A percentile compares a stretch with the other conserved stretches of the same genome.
These are phyloP conservation scores for Eurystomus glaucurus DNA, from an alignment of 2,797 vertebrate species.

Conservation along the genomic window DNA sequence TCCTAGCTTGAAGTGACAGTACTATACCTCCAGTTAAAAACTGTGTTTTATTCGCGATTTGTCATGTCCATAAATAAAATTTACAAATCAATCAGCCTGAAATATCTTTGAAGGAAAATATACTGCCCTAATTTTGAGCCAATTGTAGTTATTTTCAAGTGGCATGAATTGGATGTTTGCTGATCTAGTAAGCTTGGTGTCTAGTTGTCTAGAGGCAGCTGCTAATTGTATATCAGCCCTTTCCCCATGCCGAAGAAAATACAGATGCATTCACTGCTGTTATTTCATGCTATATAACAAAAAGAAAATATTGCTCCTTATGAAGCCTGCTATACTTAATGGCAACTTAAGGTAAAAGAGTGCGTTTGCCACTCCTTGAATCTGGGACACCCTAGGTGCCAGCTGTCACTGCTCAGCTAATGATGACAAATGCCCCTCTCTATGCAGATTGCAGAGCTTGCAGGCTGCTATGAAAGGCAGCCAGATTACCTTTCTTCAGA, in stretches of 20 bases:
- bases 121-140: slow-evolving; percentile 9
- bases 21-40: slow-evolving; percentile 17
- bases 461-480: slow-evolving; percentile 87
- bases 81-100: slow-evolving; percentile 29
- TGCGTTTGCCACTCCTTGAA: slow-evolving; percentile 91
- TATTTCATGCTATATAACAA: slow-evolving; percentile 63
- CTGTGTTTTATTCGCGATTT: neutral
- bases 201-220: slow-evolving; percentile 71
- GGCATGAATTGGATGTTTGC: slow-evolving; percentile 56
- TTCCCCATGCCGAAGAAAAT: slow-evolving; percentile 53
- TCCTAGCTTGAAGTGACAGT: neutral
- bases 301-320: slow-evolving; percentile 68
- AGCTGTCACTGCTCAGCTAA: slow-evolving; percentile 99
- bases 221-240: slow-evolving; percentile 69
- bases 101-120: slow-evolving; percentile 6
- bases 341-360: slow-evolving; percentile 77
- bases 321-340: slow-evolving; percentile 68
- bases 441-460: slow-evolving; percentile 95
- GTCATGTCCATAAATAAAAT: slow-evolving; percentile 2
- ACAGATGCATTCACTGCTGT: slow-evolving; percentile 55
- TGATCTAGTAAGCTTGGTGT: slow-evolving; percentile 45
- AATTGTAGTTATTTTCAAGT: slow-evolving; percentile 39
- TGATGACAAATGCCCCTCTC: slow-evolving; percentile 99
- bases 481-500: slow-evolving; percentile 87
- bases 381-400: slow-evolving; percentile 95